Evolutionary conservation across 2,888 invertebrate genomes (phyloP).

Genomic region (Malacosoma neustria): DNA sequence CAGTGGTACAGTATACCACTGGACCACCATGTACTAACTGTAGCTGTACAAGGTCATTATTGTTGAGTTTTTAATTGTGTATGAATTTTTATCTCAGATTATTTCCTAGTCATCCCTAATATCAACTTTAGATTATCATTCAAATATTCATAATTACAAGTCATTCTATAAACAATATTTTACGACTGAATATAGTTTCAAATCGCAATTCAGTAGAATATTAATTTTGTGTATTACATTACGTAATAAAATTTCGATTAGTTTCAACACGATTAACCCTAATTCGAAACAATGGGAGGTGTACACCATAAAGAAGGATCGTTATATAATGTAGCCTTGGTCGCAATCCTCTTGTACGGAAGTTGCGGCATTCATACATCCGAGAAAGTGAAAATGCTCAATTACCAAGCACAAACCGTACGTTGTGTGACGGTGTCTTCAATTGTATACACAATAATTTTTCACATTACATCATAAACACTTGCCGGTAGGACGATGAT

Average conservation of each 20-base stretch:
- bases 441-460: slow-evolving; percentile 29
- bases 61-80: no score
- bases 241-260: slow-evolving; percentile 4
- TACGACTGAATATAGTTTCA: neutral
- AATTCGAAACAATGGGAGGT: slow-evolving; percentile 22
- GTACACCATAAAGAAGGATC: slow-evolving; percentile 6
- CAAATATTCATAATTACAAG: no score
- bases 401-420: slow-evolving; percentile 38
- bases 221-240: neutral
- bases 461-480: slow-evolving; percentile 29
- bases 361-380: slow-evolving; percentile 21
- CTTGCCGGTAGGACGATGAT: slow-evolving; percentile 16
- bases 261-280: slow-evolving; percentile 20
- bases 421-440: slow-evolving; percentile 52
- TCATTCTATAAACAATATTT: no score
- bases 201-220: neutral
- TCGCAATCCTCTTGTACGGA: slow-evolving; percentile 27
- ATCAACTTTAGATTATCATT: no score
- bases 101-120: no score
- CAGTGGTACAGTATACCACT: no score
- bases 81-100: no score
- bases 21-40: no score
- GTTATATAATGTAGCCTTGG: slow-evolving; percentile 18
- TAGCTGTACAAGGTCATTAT: no score
- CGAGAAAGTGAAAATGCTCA: slow-evolving; percentile 55